Conservation (phyloP, 1,140 invertebrate species). For the Venustaconcha ellipsiformis region DNA sequence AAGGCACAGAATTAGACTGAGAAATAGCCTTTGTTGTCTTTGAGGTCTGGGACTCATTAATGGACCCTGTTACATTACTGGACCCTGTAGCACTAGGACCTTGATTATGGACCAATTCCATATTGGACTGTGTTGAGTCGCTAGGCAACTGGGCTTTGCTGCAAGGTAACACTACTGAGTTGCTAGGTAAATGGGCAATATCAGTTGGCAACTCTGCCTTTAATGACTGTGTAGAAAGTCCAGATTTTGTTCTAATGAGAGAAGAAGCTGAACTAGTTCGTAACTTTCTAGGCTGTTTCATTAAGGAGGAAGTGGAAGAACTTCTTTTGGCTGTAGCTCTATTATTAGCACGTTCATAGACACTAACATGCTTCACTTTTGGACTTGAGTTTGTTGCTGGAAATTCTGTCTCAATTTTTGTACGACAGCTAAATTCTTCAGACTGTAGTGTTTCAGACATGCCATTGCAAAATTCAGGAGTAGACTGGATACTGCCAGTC, state of each 20-base stretch:
- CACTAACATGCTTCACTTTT: conserved; percentile 58
- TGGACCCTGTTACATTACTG: too few relatives aligned
- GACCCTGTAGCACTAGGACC: too few relatives aligned
- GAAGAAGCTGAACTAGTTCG: conserved; percentile 32
- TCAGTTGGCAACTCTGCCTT: too few relatives aligned
- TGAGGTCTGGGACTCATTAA: too few relatives aligned
- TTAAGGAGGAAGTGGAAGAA: conserved; percentile 39
- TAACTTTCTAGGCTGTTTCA: conserved; percentile 20
- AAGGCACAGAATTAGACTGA: too few relatives aligned
- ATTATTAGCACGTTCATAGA: conserved; percentile 42
- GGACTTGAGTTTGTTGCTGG: conserved; percentile 62
- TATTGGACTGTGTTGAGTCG: too few relatives aligned
- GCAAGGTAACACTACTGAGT: too few relatives aligned
- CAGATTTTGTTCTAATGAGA: conserved; percentile 10
- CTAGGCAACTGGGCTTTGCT: too few relatives aligned
- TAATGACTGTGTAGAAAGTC: too few relatives aligned
- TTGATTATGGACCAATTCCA: too few relatives aligned
- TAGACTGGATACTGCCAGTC: conserved; percentile 24
- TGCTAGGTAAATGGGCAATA: too few relatives aligned
- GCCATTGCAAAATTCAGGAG: conserved; percentile 5
- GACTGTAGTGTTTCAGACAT: conserved; percentile 4
- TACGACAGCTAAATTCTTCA: conserved; percentile 34
- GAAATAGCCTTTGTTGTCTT: too few relatives aligned
- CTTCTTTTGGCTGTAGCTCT: conserved; percentile 33
- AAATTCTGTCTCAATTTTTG: conserved; percentile 64